Base-by-base conservation (phyloP, 2,888 invertebrate genomes). In the Heteropelma amictum region DNA sequence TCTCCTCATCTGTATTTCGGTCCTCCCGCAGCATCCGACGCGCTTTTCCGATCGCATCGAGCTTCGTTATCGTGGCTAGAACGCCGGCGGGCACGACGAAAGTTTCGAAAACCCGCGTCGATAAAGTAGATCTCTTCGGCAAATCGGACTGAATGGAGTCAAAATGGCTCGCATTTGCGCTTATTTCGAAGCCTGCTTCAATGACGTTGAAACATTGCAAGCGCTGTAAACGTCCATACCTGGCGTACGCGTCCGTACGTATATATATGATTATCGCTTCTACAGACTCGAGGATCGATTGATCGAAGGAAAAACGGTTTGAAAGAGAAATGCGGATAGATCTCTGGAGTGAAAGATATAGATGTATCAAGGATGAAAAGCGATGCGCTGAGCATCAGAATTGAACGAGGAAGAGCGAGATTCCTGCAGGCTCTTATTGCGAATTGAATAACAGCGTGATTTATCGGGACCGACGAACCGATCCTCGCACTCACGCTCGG, bases 391-490 rank as follows among this genome's bases (percentile, higher is more conserved):
- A n/a, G 65, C 30, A 54, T 26, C 28, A 30, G 30, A 45, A 42
- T 8, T 35, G 42, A 35, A 19, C 30, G 17, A 10, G 42, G n/a
- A 60, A 49, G 38, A 54, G 72, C 45, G 53, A 42, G 45, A 67
- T 65, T 53, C 21, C 42, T 30, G 58, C 58, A 53, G 53, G 54
- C 53, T 30, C 51, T 49, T 54, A 42, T 28, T 28, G 53, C 42
- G 33, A 58, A 33, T 42, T 49, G 71, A 72, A 51, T 68, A 68
- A 68, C 58, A 67, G 56, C 72, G 77, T 83, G 81, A 83, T 82
- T 83, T 82, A 83, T 83, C 77, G 79, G 45, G 80, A 81, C 79
- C 82, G 73, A 70, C 71, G 60, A 69, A 64, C 71, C 72, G 72
- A 33, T 69, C 56, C 26, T n/a, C 40, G 72, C 54, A 49, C 60